Conservation (phyloP, 2,797 vertebrate species). For the Tapera naevia region DNA sequence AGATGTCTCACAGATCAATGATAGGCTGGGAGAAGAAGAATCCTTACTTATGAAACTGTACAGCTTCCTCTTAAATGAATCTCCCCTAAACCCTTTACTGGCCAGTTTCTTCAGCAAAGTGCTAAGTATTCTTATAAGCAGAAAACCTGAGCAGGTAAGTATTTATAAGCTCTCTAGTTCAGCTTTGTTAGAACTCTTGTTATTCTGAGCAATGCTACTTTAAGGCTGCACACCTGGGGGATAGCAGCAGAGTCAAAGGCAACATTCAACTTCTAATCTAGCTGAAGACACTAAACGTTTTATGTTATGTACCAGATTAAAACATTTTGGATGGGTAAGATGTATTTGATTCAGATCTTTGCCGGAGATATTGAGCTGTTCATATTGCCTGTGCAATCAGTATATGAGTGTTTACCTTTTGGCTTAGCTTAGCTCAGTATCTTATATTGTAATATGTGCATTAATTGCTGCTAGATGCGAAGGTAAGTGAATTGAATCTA, state of each 20-base stretch:
- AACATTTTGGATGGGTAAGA: not conserved
- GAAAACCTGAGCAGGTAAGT: conserved; percentile 96
- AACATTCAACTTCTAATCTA: not conserved
- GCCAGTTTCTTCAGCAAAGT: conserved; percentile 99
- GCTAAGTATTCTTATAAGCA: conserved; percentile 97
- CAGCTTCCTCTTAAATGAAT: conserved; percentile 92
- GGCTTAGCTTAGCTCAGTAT: not conserved
- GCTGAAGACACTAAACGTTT: not conserved
- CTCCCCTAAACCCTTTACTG: conserved; percentile 93
- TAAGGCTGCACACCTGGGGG: not conserved
- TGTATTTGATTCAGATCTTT: not conserved
- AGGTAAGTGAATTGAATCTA: not conserved
- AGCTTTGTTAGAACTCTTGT: no score
- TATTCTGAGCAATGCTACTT: not conserved
- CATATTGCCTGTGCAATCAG: not conserved
- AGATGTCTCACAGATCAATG: conserved; percentile 95
- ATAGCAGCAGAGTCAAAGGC: not conserved
- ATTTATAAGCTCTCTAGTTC: not conserved
- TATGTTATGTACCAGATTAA: not conserved
- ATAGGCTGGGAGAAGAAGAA: conserved; percentile 94
- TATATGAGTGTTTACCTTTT: not conserved
- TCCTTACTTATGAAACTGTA: conserved; percentile 92
- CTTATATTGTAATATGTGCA: not conserved
- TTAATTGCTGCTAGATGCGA: not conserved
- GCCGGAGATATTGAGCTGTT: not conserved